Evolutionary conservation across 2,113 vertebrate species (phyloP).

Genomic region (Alethe castanea): DNA sequence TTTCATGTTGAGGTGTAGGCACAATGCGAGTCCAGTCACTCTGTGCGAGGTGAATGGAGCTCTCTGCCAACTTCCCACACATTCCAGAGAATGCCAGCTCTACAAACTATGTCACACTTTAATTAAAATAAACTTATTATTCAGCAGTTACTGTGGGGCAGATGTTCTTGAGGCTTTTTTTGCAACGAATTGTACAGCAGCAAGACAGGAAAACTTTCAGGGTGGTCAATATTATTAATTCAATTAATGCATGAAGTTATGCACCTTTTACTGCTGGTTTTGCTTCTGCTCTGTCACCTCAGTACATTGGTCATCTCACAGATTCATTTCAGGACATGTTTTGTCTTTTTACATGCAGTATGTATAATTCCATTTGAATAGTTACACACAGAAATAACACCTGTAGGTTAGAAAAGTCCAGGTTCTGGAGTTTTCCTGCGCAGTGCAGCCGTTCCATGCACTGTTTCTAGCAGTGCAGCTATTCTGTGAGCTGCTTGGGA

Average conservation of each 20-base stretch:
- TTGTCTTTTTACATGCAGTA: not conserved
- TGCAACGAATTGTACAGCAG: not conserved
- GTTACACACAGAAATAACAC: not conserved
- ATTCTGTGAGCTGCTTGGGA: rapidly evolving
- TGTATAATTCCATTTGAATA: not conserved
- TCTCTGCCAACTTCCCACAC: not conserved
- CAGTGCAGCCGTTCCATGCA: rapidly evolving
- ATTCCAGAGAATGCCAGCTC: not conserved
- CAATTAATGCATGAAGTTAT: not conserved
- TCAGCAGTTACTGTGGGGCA: not conserved
- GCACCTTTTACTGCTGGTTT: not conserved
- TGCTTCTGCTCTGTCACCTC: not conserved
- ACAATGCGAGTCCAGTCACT: not conserved
- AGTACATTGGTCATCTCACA: not conserved
- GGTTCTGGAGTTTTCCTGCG: rapidly evolving
- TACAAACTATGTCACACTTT: not conserved
- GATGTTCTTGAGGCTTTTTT: not conserved
- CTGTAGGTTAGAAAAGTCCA: not conserved
- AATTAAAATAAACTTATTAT: conserved; percentile 13
- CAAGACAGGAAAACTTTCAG: not conserved
- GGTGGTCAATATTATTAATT: not conserved
- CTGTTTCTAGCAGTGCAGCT: rapidly evolving
- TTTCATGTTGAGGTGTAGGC: not conserved
- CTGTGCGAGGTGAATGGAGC: not conserved
- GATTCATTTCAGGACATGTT: not conserved